phyloP scores from a whole-genome alignment of 2,113 vertebrate species.

The Pelmatolapia mariae region DNA sequence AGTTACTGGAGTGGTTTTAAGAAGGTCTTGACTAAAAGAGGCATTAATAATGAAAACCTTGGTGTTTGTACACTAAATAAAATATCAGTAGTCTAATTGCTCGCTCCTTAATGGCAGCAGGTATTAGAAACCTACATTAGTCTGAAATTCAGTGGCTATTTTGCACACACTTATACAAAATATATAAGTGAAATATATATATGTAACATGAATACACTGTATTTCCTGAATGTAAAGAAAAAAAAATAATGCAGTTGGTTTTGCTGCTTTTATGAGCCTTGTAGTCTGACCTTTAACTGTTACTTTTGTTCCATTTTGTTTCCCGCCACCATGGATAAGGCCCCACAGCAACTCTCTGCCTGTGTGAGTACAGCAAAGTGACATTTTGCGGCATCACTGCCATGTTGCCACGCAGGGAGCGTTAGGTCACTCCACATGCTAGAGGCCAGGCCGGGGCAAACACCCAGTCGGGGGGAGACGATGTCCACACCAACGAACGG shows the following conservation, averaged over 20 bases:
- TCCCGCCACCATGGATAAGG: neutral
- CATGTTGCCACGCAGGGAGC: constrained; percentile 18
- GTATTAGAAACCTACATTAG: neutral
- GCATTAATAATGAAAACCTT: neutral
- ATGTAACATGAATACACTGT: neutral
- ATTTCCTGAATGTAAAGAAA: neutral
- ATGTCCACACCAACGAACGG: neutral
- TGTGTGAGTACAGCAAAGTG: constrained; percentile 46
- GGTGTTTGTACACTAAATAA: neutral
- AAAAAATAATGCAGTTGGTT: neutral
- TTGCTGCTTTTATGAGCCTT: neutral
- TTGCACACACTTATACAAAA: neutral
- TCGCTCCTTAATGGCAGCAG: fast-evolving
- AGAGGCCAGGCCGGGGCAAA: neutral
- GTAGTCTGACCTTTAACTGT: constrained; percentile 52
- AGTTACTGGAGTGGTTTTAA: neutral
- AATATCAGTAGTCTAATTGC: neutral
- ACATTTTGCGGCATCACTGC: constrained; percentile 59
- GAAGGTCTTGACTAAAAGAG: neutral
- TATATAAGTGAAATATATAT: neutral
- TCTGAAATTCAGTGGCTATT: neutral
- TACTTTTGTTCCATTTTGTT: constrained; percentile 34
- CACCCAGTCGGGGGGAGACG: neutral
- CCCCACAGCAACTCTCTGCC: constrained; percentile 37
- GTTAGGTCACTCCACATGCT: constrained; percentile 33